Percentiles rank a stretch among this genome's conserved stretches.
phyloP scores from a whole-genome alignment of 2,888 invertebrate genomes.

The Yponomeuta evonymella region DNA sequence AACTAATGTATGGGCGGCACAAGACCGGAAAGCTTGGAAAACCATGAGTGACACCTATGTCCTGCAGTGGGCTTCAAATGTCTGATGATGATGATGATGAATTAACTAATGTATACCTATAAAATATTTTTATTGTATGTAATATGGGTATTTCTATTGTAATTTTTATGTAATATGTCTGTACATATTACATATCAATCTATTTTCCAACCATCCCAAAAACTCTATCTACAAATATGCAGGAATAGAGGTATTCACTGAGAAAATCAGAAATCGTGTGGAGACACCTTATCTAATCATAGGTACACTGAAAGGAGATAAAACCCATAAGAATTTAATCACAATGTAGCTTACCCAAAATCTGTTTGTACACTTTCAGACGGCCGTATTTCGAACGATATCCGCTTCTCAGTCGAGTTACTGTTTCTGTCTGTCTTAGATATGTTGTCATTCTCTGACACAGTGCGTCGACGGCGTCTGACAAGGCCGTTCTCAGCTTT shows the following conservation, averaged over 20 bases:
- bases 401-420: slow-evolving; percentile 72
- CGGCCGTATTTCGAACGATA: slow-evolving; percentile 85
- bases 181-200: too few species aligned
- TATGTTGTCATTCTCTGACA: slow-evolving; percentile 72
- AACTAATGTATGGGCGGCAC: too few species aligned
- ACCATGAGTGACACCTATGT: too few species aligned
- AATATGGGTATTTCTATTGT: too few species aligned
- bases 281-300: slow-evolving; percentile 5
- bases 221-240: too few species aligned
- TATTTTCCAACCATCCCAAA: too few species aligned
- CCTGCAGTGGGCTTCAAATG: too few species aligned
- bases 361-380: slow-evolving; percentile 90
- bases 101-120: too few species aligned
- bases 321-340: neutral
- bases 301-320: neutral
- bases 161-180: too few species aligned
- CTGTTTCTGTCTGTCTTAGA: slow-evolving; percentile 61
- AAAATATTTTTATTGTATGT: too few species aligned
- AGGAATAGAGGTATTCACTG: neutral
- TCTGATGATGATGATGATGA: too few species aligned
- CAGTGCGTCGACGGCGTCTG: slow-evolving; percentile 64
- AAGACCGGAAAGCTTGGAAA: too few species aligned
- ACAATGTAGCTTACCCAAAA: slow-evolving; percentile 75
- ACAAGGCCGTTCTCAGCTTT: slow-evolving; percentile 68
- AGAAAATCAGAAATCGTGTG: neutral